These are phyloP conservation scores for Meliscaeva auricollis DNA, from an alignment of 2,888 invertebrate genomes.

Conservation along the genomic window DNA sequence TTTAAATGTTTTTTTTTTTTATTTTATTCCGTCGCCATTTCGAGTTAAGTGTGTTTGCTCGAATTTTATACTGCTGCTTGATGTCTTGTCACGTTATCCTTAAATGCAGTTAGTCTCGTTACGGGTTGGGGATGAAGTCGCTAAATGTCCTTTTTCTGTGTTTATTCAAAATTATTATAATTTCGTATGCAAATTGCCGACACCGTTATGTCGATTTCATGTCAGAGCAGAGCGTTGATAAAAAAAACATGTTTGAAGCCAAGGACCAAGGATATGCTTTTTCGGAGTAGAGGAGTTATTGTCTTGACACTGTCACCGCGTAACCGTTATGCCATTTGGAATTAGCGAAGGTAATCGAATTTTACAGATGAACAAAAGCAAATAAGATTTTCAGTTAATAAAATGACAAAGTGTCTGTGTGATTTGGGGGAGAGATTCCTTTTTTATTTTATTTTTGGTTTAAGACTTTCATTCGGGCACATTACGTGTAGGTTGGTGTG, in stretches of 20 bases:
- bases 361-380: slow-evolving; percentile 81
- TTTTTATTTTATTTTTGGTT: slow-evolving; percentile 17
- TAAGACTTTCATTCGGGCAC: slow-evolving; percentile 1
- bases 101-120: slow-evolving; percentile 29
- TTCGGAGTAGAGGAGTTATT: slow-evolving; percentile 16
- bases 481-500: neutral
- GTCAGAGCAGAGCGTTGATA: slow-evolving; percentile 38
- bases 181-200: slow-evolving; percentile 75
- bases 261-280: no score
- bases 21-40: slow-evolving; percentile 36
- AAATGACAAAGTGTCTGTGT: slow-evolving; percentile 78
- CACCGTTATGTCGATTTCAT: slow-evolving; percentile 73
- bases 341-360: slow-evolving; percentile 75
- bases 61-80: slow-evolving; percentile 38
- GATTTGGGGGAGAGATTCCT: slow-evolving; percentile 43
- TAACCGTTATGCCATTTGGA: slow-evolving; percentile 59
- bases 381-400: slow-evolving; percentile 83
- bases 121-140: neutral
- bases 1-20: slow-evolving; percentile 61
- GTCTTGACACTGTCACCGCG: slow-evolving; percentile 23
- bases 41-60: slow-evolving; percentile 20
- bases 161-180: slow-evolving; percentile 72
- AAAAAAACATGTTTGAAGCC: neutral
- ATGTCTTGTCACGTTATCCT: slow-evolving; percentile 73
- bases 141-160: slow-evolving; percentile 41